A percentile compares a stretch with the other conserved stretches of the same genome.
Conservation (phyloP, 2,113 vertebrate genomes). For the Aptenodytes patagonicus region DNA sequence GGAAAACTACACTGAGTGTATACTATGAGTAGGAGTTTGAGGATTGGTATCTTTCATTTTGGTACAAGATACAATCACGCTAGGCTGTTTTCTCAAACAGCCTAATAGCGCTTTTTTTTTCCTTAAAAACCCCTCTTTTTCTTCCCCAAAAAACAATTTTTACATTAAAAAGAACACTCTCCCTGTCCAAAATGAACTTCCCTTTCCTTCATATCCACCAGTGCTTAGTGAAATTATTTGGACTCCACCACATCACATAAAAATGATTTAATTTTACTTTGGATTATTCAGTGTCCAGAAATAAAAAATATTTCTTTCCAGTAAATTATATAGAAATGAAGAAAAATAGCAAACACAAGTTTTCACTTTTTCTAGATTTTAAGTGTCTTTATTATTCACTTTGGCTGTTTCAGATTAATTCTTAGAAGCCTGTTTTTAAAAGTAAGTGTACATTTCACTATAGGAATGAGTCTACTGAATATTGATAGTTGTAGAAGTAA, state of each 20-base stretch:
- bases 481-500: neutral
- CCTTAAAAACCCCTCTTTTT: accelerated
- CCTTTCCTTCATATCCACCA: neutral
- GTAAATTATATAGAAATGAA: accelerated
- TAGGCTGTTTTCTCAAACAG: neutral
- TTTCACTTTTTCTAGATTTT: neutral
- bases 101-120: neutral
- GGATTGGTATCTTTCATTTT: neutral
- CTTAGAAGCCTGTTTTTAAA: neutral
- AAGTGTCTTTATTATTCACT: neutral
- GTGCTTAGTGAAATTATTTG: neutral
- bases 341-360: neutral
- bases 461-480: neutral
- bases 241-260: neutral
- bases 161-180: neutral
- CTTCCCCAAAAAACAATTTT: neutral
- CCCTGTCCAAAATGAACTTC: neutral
- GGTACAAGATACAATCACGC: neutral
- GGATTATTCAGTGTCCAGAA: neutral
- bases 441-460: neutral
- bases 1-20: neutral
- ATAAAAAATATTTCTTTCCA: neutral
- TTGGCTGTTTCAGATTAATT: neutral
- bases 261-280: neutral
- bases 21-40: neutral